phyloP scores from a whole-genome alignment of 2,797 vertebrate genomes.

The Lacerta viridis region DNA sequence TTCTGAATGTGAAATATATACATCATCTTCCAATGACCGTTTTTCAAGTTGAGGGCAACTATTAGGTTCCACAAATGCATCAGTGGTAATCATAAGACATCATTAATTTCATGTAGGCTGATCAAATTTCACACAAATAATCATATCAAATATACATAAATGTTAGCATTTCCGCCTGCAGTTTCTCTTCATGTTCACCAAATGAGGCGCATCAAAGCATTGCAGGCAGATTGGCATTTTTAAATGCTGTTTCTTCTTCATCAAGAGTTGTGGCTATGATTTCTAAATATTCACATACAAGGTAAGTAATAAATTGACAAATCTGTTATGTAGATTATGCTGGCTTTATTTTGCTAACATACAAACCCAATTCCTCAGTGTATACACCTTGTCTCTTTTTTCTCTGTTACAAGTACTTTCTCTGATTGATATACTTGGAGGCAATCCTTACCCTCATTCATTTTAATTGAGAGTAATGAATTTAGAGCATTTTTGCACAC shows the following conservation, averaged over 20 bases:
- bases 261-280: slow-evolving; percentile 13
- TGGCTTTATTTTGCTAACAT: slow-evolving; percentile 52
- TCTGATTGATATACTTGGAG: slow-evolving; percentile 76
- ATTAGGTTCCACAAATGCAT: not conserved
- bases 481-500: slow-evolving; percentile 72
- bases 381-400: slow-evolving; percentile 70
- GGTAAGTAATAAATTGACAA: slow-evolving; percentile 52
- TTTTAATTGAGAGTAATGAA: slow-evolving; percentile 79
- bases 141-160: not conserved
- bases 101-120: not conserved
- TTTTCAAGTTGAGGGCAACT: not conserved
- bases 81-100: not conserved
- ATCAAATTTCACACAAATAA: not conserved
- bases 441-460: slow-evolving; percentile 71
- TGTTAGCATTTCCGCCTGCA: too few species aligned
- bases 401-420: slow-evolving; percentile 73
- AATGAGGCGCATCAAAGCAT: not conserved
- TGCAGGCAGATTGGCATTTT: not conserved
- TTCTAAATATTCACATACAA: slow-evolving; percentile 1
- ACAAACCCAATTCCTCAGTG: slow-evolving; percentile 59
- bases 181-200: not conserved
- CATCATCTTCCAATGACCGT: not conserved
- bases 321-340: not conserved
- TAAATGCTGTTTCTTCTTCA: not conserved
- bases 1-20: not conserved